Evolutionary conservation across 2,888 invertebrate genomes (phyloP), one percentile per base, ranked within the genome.

Genomic region (Tortricodes alternella): DNA sequence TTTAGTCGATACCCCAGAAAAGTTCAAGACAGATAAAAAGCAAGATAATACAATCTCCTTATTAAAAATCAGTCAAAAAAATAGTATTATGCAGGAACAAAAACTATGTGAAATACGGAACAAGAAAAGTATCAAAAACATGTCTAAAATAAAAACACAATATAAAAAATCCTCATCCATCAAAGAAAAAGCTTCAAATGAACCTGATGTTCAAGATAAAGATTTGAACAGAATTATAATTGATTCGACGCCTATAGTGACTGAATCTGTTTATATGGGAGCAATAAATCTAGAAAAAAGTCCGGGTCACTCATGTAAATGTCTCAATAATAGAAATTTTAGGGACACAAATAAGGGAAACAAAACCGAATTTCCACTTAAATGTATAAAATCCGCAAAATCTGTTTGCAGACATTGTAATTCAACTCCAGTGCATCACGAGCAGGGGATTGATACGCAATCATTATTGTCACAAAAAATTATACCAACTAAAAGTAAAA

Each of bases 271-370:
- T 66, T 85, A 83, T 60, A 81, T 88, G 62, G 81, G 79, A 21
- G 71, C 73, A 11, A 64, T 85, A 16, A 80, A 83, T 74, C 74
- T 85, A 52, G 82, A 87, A 38, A 85, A 80, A 70, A 84, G 81
- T 64, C 73, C 73, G 60, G 79, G 83, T 56, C 68, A 69, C 43
- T 35, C 62, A 44, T 75, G 72, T 62, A 78, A 75, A 66, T 74
- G 73, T 66, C 37, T 60, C 15, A 49, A 53, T 15, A 62, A 44
- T 21, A 41, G 43, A 46, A 53, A 51, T 16, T 46, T 51, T 43
- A 50, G 48, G 29, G 56, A 41, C 21, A 38, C n/a, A 29, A 1
- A 29, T 15, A 2, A 9, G 2, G 13, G 41, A 15, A 24, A 16
- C 18, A 44, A 59, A 41, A 46, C 44, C 7, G 62, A 61, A 24